Evolutionary conservation across 2,888 invertebrate species (phyloP).

Genomic region (Amphipoea oculea): DNA sequence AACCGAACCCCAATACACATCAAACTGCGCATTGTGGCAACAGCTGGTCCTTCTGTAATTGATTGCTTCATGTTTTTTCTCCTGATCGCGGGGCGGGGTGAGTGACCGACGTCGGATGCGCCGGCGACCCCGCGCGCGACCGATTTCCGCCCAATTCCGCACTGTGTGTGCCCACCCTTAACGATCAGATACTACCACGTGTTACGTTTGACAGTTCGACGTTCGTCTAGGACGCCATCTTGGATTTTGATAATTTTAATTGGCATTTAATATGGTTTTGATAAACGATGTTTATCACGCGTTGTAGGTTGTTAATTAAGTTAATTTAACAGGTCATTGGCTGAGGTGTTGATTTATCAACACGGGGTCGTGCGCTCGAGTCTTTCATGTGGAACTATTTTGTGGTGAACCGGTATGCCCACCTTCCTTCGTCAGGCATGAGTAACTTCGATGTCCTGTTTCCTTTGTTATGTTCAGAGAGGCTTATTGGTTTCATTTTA

Average conservation of each 20-base stretch:
- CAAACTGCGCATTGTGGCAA: slow-evolving; percentile 7
- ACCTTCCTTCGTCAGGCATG: slow-evolving; percentile 22
- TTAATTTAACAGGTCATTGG: slow-evolving; percentile 9
- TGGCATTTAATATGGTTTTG: slow-evolving; percentile 2
- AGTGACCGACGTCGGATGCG: slow-evolving; percentile 78
- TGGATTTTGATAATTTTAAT: slow-evolving; percentile 22
- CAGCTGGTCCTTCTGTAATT: slow-evolving; percentile 49
- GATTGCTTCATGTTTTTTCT: slow-evolving; percentile 47
- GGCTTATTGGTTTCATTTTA: not conserved
- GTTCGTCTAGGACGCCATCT: slow-evolving; percentile 41
- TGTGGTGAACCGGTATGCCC: slow-evolving; percentile 28
- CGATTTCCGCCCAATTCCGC: slow-evolving; percentile 80
- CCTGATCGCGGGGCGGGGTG: slow-evolving; percentile 71
- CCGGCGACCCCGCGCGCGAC: slow-evolving; percentile 76
- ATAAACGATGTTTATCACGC: slow-evolving; percentile 8
- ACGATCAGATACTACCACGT: slow-evolving; percentile 53
- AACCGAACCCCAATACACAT: not conserved
- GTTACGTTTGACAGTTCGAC: slow-evolving; percentile 46
- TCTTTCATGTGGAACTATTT: slow-evolving; percentile 27
- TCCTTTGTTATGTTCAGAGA: not conserved
- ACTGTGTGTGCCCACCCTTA: slow-evolving; percentile 68
- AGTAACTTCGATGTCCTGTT: slow-evolving; percentile 20
- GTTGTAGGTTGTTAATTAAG: slow-evolving; percentile 24
- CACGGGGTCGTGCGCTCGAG: slow-evolving; percentile 11
- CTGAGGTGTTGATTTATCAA: slow-evolving; percentile 35